Conservation (phyloP, 2,888 invertebrate genomes). For the Oconnorella tubifera region DNA sequence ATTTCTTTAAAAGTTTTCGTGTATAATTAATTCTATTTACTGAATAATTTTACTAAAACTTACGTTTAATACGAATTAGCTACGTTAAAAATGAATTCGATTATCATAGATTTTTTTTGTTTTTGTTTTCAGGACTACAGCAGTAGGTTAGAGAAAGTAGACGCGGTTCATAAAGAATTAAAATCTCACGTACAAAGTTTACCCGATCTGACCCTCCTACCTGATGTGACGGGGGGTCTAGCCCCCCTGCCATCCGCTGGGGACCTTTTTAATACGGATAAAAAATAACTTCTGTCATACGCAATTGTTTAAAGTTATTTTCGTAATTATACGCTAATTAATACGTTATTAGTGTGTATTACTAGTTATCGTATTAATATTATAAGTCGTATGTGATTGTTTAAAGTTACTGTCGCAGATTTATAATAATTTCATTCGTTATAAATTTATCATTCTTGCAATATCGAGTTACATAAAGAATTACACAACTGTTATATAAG, state of each 20-base stretch:
- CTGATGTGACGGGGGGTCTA: constrained; percentile 85
- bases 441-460: no score
- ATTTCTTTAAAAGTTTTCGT: no score
- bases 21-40: not conserved
- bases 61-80: no score
- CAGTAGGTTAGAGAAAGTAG: constrained; percentile 80
- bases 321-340: no score
- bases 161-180: constrained; percentile 79
- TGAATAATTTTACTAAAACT: not conserved
- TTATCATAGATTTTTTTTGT: not conserved
- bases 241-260: constrained; percentile 92
- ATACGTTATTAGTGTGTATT: no score
- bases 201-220: constrained; percentile 85
- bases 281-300: constrained; percentile 18
- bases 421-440: no score
- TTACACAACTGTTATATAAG: no score
- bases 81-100: not conserved
- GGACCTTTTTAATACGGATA: constrained; percentile 72
- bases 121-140: constrained; percentile 75
- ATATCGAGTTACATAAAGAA: no score
- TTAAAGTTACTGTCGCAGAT: no score
- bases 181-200: constrained; percentile 88
- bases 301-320: no score
- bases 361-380: no score
- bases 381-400: no score